Conservation (phyloP, 2,797 vertebrate genomes). For the Leucoraja ocellata region DNA sequence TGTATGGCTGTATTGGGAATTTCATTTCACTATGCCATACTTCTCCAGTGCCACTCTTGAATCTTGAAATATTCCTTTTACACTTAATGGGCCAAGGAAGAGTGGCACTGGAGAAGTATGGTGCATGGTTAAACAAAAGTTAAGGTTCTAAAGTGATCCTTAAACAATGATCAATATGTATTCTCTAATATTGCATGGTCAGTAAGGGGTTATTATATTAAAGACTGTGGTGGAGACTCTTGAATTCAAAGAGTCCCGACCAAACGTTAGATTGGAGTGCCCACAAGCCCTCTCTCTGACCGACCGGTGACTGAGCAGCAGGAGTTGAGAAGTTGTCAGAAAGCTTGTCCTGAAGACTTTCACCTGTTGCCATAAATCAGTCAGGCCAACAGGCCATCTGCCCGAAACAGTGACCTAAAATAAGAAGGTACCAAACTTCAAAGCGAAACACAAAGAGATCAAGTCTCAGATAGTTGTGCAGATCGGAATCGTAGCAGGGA, state of each 20-base stretch:
- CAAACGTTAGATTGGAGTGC: not conserved
- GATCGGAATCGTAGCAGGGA: conserved; percentile 17
- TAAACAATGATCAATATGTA: no score
- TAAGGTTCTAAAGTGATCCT: not conserved
- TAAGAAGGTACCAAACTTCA: conserved; percentile 48
- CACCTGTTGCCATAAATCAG: conserved; percentile 61
- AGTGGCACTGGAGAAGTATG: not conserved
- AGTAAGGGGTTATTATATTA: not conserved
- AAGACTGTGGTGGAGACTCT: not conserved
- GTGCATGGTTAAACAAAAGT: not conserved
- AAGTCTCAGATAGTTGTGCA: conserved; percentile 53
- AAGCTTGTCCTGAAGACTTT: conserved; percentile 52
- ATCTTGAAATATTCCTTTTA: not conserved
- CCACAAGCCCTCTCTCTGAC: not conserved
- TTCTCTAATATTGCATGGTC: not conserved
- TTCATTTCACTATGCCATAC: no score
- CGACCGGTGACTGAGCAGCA: not conserved
- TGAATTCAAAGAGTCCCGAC: not conserved
- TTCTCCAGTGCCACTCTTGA: no score
- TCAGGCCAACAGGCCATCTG: conserved; percentile 45
- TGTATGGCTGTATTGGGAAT: no score
- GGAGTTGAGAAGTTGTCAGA: conserved; percentile 46
- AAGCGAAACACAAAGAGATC: conserved; percentile 51
- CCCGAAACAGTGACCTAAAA: conserved; percentile 47
- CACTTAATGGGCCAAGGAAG: not conserved